phyloP scores from a whole-genome alignment of 2,797 vertebrate species.

The Philypnodon macrostomus region DNA sequence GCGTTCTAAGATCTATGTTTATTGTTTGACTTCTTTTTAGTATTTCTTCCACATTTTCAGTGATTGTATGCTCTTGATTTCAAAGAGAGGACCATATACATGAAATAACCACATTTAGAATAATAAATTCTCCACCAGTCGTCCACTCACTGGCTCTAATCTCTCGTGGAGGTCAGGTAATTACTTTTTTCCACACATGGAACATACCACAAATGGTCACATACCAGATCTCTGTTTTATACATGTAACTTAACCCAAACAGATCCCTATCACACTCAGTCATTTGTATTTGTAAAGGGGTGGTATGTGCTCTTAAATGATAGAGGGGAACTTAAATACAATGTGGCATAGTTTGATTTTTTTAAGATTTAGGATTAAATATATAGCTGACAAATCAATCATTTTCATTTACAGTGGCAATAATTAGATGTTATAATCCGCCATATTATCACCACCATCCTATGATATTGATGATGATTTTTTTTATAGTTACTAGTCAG shows the following conservation, averaged over 20 bases:
- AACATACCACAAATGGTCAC: constrained; percentile 49
- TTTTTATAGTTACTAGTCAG: no score
- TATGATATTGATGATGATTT: no score
- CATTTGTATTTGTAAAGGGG: constrained; percentile 51
- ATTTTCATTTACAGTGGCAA: no score
- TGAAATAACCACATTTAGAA: constrained; percentile 56
- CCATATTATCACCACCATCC: no score
- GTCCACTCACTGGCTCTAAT: constrained; percentile 13
- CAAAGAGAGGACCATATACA: constrained; percentile 59
- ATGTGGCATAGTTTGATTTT: constrained; percentile 51
- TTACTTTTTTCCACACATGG: constrained; percentile 62
- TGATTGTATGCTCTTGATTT: constrained; percentile 56
- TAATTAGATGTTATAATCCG: no score
- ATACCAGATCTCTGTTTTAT: constrained; percentile 32
- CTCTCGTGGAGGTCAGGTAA: constrained; percentile 53
- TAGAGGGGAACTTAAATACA: constrained; percentile 52
- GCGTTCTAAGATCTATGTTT: constrained; percentile 67
- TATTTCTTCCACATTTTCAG: constrained; percentile 45
- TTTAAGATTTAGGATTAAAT: constrained; percentile 51
- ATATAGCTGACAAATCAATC: no score
- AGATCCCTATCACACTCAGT: constrained; percentile 64
- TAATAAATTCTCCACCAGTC: constrained; percentile 61
- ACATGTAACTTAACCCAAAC: constrained; percentile 44
- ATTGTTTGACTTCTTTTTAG: constrained; percentile 63
- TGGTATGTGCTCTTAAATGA: constrained; percentile 28